phyloP scores from a whole-genome alignment of 1,140 invertebrate species.

The Euura saliciscinereae region DNA sequence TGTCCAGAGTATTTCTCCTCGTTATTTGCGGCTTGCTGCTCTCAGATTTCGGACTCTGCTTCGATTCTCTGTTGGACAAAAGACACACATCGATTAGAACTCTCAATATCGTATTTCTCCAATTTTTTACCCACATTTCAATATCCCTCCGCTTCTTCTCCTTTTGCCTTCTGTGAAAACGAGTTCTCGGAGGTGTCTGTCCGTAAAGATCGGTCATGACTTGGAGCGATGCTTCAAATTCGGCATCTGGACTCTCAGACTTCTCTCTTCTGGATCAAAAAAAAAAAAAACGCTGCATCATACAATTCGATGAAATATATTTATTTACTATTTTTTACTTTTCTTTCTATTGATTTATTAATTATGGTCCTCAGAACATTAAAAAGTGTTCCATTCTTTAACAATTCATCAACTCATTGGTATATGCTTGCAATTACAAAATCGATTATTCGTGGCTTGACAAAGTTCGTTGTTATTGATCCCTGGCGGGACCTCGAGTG shows the following conservation, averaged over 20 bases:
- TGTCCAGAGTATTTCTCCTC: constrained; percentile 57
- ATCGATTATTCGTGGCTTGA: no score
- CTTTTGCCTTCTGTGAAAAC: constrained; percentile 40
- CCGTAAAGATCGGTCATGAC: constrained; percentile 48
- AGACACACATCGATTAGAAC: background rate
- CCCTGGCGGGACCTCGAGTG: no score
- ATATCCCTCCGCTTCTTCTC: constrained; percentile 35
- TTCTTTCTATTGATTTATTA: no score
- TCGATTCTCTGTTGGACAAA: constrained; percentile 22
- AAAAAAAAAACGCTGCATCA: background rate
- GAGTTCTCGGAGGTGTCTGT: constrained; percentile 44
- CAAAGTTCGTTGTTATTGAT: no score
- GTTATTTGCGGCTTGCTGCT: constrained; percentile 31
- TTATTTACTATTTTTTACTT: no score
- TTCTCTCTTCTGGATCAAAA: constrained; percentile 23
- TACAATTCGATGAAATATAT: background rate
- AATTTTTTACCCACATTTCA: background rate
- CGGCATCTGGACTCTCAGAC: constrained; percentile 23
- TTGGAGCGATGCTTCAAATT: constrained; percentile 39
- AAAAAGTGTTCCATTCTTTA: no score
- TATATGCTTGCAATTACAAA: no score
- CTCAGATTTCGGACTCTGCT: constrained; percentile 39
- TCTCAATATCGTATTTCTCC: no score
- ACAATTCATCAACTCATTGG: no score
- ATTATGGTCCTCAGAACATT: no score